Evolutionary conservation across 37 sponge, comb jelly and placozoan genomes (phyloP).

Genomic region (Beroe forskalii): DNA sequence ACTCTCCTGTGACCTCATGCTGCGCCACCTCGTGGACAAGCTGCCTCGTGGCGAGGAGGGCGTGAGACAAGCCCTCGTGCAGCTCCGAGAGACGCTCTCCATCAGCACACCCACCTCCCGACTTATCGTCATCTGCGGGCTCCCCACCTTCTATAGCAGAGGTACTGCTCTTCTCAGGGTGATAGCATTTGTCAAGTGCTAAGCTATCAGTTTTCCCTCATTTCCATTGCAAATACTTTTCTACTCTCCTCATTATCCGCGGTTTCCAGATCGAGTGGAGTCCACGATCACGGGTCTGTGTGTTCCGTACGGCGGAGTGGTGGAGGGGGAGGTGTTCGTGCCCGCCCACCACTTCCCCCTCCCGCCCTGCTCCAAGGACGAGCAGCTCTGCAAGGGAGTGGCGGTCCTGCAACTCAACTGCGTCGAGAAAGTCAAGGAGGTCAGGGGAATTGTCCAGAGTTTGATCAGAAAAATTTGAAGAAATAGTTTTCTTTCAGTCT

Average conservation of each 20-base stretch:
- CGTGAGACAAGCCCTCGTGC: background rate
- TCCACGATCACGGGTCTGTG: background rate
- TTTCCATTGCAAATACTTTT: no score
- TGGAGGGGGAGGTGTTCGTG: slow-evolving; percentile 22
- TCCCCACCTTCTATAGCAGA: slow-evolving; percentile 50
- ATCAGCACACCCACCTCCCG: background rate
- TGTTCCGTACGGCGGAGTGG: background rate
- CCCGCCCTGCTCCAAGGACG: background rate
- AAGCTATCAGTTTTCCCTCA: no score
- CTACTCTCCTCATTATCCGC: no score
- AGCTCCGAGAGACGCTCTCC: slow-evolving; percentile 9
- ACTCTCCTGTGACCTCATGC: background rate
- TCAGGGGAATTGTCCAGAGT: no score
- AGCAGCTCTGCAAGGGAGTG: slow-evolving; percentile 42
- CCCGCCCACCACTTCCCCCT: slow-evolving; percentile 43
- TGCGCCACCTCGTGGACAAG: background rate
- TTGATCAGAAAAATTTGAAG: no score
- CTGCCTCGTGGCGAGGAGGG: background rate
- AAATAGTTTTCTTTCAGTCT: no score
- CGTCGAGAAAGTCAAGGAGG: slow-evolving; percentile 31
- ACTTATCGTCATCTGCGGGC: slow-evolving; percentile 30
- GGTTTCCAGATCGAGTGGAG: slow-evolving; percentile 10
- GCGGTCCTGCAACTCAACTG: slow-evolving; percentile 36
- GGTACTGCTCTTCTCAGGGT: background rate
- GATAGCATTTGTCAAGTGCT: no score